These are phyloP conservation scores for Pogonognathellus flavescens DNA, from an alignment of 1,140 invertebrate genomes.

Conservation along the genomic window DNA sequence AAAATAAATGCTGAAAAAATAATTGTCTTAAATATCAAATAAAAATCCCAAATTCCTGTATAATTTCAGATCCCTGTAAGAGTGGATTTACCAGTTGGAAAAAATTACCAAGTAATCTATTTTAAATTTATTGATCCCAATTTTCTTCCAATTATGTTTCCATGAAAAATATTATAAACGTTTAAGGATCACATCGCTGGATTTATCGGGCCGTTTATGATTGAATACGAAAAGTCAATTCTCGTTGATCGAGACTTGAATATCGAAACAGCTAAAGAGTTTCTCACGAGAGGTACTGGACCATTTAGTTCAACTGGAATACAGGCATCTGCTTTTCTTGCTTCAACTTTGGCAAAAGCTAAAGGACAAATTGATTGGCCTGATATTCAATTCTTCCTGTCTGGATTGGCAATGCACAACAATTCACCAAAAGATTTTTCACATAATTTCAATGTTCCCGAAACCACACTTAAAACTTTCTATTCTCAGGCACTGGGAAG, in stretches of 20 bases:
- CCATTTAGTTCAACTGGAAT: conserved; percentile 69
- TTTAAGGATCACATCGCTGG: conserved; percentile 76
- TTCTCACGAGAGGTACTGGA: conserved; percentile 67
- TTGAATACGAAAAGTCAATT: conserved; percentile 68
- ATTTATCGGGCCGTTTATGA: conserved; percentile 69
- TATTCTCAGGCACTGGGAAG: conserved; percentile 35
- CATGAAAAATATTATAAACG: background rate
- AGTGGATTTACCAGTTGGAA: conserved; percentile 70
- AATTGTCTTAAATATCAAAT: no score
- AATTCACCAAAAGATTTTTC: conserved; percentile 51
- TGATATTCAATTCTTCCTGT: conserved; percentile 53
- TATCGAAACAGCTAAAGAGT: conserved; percentile 63
- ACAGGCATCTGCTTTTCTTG: conserved; percentile 59
- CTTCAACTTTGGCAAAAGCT: conserved; percentile 49
- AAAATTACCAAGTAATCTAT: conserved; percentile 68
- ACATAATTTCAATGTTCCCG: conserved; percentile 57
- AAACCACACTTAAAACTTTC: conserved; percentile 41
- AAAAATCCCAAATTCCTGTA: no score
- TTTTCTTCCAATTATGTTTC: no score
- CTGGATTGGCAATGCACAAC: conserved; percentile 49
- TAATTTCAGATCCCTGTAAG: conserved; percentile 63
- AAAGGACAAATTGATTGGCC: conserved; percentile 56
- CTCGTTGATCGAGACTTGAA: conserved; percentile 56
- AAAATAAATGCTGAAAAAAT: no score
- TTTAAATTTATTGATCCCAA: no score